Evolutionary conservation across 2,888 invertebrate species (phyloP).

Genomic region (Dynastes tityus): DNA sequence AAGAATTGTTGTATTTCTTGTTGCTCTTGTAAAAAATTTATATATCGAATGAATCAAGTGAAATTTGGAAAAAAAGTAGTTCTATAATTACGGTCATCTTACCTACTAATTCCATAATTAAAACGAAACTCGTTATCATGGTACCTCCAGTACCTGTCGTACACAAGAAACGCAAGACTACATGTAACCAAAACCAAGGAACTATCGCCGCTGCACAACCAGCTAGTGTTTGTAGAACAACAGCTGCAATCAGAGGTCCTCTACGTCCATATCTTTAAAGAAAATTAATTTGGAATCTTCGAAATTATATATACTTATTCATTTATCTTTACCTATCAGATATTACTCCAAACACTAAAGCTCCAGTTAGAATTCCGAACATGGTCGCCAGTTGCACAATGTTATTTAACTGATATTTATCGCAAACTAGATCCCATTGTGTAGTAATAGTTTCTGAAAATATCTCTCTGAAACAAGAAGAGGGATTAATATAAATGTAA

Average conservation of each 20-base stretch:
- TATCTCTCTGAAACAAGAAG: constrained; percentile 64
- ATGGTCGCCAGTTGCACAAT: constrained; percentile 86
- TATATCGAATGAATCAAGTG: too few species aligned
- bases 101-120: constrained; percentile 81
- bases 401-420: constrained; percentile 77
- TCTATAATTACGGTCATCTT: constrained; percentile 47
- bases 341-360: constrained; percentile 81
- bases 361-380: constrained; percentile 84
- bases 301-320: background rate
- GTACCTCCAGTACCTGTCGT: constrained; percentile 87
- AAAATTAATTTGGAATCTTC: background rate
- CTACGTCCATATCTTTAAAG: constrained; percentile 81
- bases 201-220: constrained; percentile 82
- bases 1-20: too few species aligned
- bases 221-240: constrained; percentile 81
- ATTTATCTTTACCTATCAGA: constrained; percentile 80
- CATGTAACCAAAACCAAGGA: constrained; percentile 78
- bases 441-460: constrained; percentile 83
- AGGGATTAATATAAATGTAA: background rate
- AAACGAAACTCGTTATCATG: constrained; percentile 85
- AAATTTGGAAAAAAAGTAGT: too few species aligned
- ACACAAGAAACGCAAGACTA: constrained; percentile 79
- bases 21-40: too few species aligned
- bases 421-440: constrained; percentile 85
- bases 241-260: constrained; percentile 81